These are phyloP conservation scores for Cyanoramphus novaezelandiae DNA, from an alignment of 2,113 vertebrate species.

Conservation along the genomic window DNA sequence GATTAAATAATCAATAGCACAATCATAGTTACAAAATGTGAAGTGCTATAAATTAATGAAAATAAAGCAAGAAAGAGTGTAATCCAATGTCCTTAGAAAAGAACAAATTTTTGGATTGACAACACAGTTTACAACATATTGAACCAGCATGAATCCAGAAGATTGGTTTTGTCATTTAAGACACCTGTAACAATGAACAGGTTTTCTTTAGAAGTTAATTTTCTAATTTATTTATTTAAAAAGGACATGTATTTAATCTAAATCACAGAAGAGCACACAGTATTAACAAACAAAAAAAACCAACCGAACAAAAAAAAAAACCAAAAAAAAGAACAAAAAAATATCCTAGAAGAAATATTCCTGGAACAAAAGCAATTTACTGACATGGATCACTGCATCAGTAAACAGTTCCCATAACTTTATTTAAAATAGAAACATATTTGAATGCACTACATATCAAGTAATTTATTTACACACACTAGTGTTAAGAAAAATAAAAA, in stretches of 20 bases:
- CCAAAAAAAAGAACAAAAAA: not conserved
- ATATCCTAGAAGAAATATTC: not conserved
- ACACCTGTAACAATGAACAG: not conserved
- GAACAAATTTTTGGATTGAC: not conserved
- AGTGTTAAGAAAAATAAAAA: not conserved
- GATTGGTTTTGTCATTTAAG: not conserved
- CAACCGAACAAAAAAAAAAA: not conserved
- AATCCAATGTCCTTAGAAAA: not conserved
- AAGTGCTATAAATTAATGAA: not conserved
- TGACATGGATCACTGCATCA: not conserved
- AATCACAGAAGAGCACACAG: not conserved
- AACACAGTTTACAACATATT: not conserved
- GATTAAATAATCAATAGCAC: not conserved
- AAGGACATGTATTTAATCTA: not conserved
- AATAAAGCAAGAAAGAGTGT: not conserved
- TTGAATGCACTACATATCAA: not conserved
- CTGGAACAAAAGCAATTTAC: not conserved
- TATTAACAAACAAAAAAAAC: not conserved
- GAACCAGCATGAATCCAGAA: not conserved
- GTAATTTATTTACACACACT: not conserved
- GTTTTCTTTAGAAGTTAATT: not conserved
- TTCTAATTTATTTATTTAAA: not conserved
- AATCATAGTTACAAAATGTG: not conserved
- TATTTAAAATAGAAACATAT: not conserved
- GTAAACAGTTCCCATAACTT: not conserved